These are phyloP conservation scores for Mastomys natalensis DNA, from an alignment of 2,113 vertebrate genomes.

Conservation along the genomic window DNA sequence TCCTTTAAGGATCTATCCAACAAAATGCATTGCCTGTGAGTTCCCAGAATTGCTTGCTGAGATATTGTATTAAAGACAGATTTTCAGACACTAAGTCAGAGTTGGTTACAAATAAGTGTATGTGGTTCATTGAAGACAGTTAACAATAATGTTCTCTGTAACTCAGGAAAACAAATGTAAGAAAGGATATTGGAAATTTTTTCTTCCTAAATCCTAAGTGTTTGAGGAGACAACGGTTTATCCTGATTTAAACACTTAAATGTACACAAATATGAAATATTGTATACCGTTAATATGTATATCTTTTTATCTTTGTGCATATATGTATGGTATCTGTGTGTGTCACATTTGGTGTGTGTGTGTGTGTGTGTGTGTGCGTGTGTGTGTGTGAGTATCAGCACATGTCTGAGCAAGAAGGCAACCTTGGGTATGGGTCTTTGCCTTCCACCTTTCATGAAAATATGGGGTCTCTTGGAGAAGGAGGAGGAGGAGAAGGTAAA, in stretches of 20 bases:
- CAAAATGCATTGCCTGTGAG: background rate
- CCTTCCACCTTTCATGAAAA: background rate
- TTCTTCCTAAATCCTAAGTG: background rate
- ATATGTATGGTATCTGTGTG: background rate
- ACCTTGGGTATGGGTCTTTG: background rate
- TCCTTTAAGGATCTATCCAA: background rate
- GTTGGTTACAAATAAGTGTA: background rate
- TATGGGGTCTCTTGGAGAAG: background rate
- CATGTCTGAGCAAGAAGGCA: background rate
- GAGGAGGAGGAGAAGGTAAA: background rate
- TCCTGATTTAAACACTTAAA: background rate
- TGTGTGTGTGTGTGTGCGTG: background rate
- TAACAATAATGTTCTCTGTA: background rate
- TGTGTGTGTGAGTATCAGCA: background rate
- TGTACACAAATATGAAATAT: background rate
- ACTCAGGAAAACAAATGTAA: background rate
- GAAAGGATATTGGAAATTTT: background rate
- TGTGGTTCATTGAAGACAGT: background rate
- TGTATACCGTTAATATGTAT: background rate
- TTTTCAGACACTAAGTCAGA: background rate
- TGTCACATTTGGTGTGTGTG: background rate
- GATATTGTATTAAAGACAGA: background rate
- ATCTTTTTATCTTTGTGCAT: background rate
- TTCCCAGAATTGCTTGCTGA: background rate
- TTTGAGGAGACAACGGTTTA: background rate